A percentile compares a stretch with the other conserved stretches of the same genome.
phyloP scores from a whole-genome alignment of 2,113 vertebrate species.

The Accipiter virgatus region DNA sequence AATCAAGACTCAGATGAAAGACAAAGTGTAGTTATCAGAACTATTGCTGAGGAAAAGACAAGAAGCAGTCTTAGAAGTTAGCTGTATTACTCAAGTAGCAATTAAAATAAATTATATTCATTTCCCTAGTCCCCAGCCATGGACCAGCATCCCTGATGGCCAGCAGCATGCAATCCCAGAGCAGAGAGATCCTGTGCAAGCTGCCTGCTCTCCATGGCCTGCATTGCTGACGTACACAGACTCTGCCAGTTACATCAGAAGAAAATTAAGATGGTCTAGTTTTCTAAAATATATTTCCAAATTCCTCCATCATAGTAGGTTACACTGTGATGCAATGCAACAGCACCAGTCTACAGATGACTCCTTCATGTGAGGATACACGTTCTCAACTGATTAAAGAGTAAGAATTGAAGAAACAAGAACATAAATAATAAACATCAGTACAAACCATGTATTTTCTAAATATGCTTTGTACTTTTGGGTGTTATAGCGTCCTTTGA shows the following conservation, averaged over 20 bases:
- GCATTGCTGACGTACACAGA: neutral
- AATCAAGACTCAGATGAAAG: neutral
- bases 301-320: neutral
- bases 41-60: neutral
- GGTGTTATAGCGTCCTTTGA: neutral
- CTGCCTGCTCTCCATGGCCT: neutral
- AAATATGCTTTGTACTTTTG: neutral
- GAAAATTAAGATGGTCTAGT: neutral
- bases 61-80: neutral
- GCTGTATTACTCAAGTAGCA: neutral
- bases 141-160: neutral
- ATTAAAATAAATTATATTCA: neutral
- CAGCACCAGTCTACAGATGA: neutral
- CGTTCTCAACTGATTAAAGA: neutral
- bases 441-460: neutral
- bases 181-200: neutral
- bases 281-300: neutral
- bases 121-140: neutral
- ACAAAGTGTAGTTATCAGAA: neutral
- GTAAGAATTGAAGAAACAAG: neutral
- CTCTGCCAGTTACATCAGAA: neutral
- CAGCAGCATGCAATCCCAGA: neutral
- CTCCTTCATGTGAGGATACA: neutral
- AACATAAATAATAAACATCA: neutral
- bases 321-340: neutral